Base-by-base conservation (phyloP, 1,140 invertebrate genomes). In the Rhynchophorus ferrugineus region DNA sequence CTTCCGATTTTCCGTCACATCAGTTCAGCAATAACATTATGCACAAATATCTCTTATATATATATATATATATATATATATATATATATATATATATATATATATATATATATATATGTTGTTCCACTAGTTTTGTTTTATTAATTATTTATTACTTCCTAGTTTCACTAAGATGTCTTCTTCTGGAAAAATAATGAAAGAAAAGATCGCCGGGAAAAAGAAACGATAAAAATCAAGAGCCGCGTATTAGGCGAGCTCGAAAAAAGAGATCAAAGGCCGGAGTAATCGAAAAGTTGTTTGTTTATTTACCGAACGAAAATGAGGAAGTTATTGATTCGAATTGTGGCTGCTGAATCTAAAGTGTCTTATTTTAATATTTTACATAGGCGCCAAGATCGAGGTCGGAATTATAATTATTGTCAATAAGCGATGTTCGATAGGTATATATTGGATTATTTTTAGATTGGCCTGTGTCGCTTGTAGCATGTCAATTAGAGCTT, bases 281-380 rank as follows among this genome's bases (percentile, higher is more conserved):
- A 45, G 42, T 45, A 52, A 52, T 52, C 29, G 49, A 52, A 52
- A 52, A 52, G 42, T 52, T 52, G 49, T 52, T 52, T 52, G 49
- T 52, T 52, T 52, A 52, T 52, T 52, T 50, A 50, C 39, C 35
- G 22, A 33, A 20, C 9, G 16, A 43, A 44, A 52, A 52, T 52
- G 43, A 42, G 37, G 49, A 52, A 52, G 43, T 39, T 52, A 52
- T 45, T 45, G 49, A 52, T 52, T 52, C 33, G 42, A 33, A 45
- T 29, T 24, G 43, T 21, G 14, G 22, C n/a, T 35, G 21, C 3
- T 52, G 49, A 39, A 52, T 52, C 19, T 45, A 39, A 52, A 52
- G 49, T 52, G 22, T 45, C 49, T 52, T 38, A 52, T 52, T 52
- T 52, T 52, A 44, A 52, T 52, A 52, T 52, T 52, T 52, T 52